Conservation (phyloP, 2,888 invertebrate genomes). For the Physocephala rufipes region DNA sequence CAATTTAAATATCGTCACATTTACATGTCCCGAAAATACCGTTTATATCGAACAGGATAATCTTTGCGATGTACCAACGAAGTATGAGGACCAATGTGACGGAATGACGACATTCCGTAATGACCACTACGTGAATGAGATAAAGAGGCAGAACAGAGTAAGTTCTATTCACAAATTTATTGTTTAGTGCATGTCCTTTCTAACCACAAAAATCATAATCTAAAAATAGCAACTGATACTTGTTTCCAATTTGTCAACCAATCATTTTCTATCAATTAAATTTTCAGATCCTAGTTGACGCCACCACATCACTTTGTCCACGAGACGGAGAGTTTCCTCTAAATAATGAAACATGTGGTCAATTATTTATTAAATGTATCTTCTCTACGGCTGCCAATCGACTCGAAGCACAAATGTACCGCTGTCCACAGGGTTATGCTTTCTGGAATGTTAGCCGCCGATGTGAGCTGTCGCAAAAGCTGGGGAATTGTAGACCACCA, state of each 20-base stretch:
- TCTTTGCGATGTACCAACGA: conserved; percentile 75
- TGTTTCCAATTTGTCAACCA: not conserved
- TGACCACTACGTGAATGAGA: conserved; percentile 51
- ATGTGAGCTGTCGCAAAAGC: conserved; percentile 74
- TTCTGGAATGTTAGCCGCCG: conserved; percentile 82
- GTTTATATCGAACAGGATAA: conserved; percentile 78
- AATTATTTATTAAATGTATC: conserved; percentile 78
- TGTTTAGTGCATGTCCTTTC: too few species aligned
- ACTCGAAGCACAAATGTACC: conserved; percentile 76
- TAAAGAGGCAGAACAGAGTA: conserved; percentile 55
- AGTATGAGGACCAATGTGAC: conserved; percentile 61
- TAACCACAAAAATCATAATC: too few species aligned
- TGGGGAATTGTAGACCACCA: conserved; percentile 69
- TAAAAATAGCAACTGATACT: too few species aligned
- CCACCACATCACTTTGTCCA: conserved; percentile 71
- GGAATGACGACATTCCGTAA: conserved; percentile 46
- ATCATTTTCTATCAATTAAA: not conserved
- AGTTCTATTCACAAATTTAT: conserved; percentile 36
- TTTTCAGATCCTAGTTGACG: conserved; percentile 72
- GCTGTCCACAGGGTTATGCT: conserved; percentile 79
- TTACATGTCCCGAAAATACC: conserved; percentile 81
- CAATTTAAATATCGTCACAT: conserved; percentile 77
- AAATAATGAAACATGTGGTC: conserved; percentile 74
- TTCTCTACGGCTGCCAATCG: conserved; percentile 66
- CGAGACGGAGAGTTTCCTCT: conserved; percentile 76